phyloP scores from a whole-genome alignment of 2,113 vertebrate species.

The Cisticola juncidis region DNA sequence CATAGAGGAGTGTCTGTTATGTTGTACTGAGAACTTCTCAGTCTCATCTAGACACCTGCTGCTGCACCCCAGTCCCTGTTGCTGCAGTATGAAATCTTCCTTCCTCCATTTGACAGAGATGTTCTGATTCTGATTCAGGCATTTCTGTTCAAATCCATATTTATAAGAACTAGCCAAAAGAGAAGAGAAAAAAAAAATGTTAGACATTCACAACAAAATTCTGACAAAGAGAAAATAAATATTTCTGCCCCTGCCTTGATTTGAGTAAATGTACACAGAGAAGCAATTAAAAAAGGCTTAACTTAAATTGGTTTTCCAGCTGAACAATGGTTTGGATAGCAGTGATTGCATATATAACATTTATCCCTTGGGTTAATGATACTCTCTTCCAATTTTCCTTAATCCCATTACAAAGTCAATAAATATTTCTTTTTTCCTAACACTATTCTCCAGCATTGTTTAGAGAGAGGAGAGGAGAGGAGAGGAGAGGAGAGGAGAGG shows the following conservation, averaged over 20 bases:
- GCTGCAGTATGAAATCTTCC: not conserved
- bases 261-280: conserved; percentile 65
- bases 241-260: conserved; percentile 44
- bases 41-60: not conserved
- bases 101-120: not conserved
- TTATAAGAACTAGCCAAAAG: not conserved
- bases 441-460: not conserved
- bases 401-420: conserved; percentile 66
- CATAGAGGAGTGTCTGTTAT: not conserved
- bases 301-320: conserved; percentile 69
- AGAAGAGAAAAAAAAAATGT: not conserved
- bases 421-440: conserved; percentile 53
- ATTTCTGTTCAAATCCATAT: not conserved
- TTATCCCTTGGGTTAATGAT: conserved; percentile 68
- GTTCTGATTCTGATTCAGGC: not conserved
- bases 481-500: not conserved
- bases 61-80: not conserved
- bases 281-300: conserved; percentile 73
- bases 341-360: conserved; percentile 50
- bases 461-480: not conserved
- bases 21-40: not conserved
- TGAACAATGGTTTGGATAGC: conserved; percentile 62
- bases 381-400: conserved; percentile 60
- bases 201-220: conserved; percentile 22
- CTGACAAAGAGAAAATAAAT: conserved; percentile 50